Evolutionary conservation across 2,113 vertebrate genomes (phyloP).

Genomic region (Talpa occidentalis): DNA sequence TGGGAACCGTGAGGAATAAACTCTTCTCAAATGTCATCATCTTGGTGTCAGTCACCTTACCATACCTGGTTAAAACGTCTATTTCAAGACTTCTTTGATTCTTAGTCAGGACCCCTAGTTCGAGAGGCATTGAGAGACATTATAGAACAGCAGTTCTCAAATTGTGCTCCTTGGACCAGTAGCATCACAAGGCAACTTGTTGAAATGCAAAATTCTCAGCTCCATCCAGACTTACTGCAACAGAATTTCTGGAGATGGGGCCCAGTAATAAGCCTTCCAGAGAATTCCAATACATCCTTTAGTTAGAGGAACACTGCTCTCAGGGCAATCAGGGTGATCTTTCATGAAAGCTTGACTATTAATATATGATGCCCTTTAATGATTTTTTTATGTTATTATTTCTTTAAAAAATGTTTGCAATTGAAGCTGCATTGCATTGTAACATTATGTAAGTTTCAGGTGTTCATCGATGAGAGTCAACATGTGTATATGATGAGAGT

Average conservation of each 20-base stretch:
- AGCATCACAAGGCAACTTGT: background rate
- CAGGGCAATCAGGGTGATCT: background rate
- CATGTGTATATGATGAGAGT: too few relatives aligned
- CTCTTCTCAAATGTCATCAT: background rate
- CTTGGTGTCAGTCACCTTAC: background rate
- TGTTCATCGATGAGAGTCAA: too few relatives aligned
- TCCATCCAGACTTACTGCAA: background rate
- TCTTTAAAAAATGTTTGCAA: too few relatives aligned
- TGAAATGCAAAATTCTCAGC: background rate
- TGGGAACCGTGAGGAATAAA: background rate
- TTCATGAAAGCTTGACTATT: background rate
- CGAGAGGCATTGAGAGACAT: background rate
- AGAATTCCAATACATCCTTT: background rate
- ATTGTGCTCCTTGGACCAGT: background rate
- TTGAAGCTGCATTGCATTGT: too few relatives aligned
- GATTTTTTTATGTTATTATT: too few relatives aligned
- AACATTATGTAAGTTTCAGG: too few relatives aligned
- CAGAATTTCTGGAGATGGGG: background rate
- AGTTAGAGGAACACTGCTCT: background rate
- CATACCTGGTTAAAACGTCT: background rate
- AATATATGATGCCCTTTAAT: background rate
- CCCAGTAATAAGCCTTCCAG: background rate
- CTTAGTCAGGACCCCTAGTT: background rate
- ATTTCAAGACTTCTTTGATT: background rate
- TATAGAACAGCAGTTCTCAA: background rate